A percentile compares a stretch with the other conserved stretches of the same genome.
These are phyloP conservation scores for Nettapus auritus DNA, from an alignment of 2,113 vertebrate species.

Conservation along the genomic window DNA sequence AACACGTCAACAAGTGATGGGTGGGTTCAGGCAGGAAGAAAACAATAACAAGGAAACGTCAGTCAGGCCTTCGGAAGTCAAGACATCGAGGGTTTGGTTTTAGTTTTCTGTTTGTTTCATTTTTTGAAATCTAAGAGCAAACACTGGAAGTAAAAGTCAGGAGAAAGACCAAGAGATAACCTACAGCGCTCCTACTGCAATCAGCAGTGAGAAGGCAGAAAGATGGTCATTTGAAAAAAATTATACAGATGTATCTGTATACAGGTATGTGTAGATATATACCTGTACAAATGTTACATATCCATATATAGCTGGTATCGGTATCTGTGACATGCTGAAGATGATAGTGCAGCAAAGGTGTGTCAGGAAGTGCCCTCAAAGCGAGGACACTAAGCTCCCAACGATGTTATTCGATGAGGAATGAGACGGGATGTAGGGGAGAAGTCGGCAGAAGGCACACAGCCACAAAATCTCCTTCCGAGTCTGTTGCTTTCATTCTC, in stretches of 20 bases:
- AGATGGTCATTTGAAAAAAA: rapidly evolving
- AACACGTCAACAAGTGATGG: background rate
- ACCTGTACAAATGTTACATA: too few species aligned
- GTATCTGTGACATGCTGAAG: background rate
- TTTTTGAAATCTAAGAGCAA: background rate
- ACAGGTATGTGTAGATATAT: too few species aligned
- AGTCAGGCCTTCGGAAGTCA: slow-evolving; percentile 18
- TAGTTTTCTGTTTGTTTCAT: background rate
- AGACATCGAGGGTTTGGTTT: background rate
- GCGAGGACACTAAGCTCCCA: background rate
- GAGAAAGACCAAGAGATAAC: background rate
- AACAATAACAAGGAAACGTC: slow-evolving; percentile 20
- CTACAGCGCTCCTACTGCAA: background rate
- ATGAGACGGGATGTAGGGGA: background rate
- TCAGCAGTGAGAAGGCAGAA: background rate
- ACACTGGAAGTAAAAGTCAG: background rate
- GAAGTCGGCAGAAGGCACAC: background rate
- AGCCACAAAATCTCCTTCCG: background rate
- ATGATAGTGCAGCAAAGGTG: background rate
- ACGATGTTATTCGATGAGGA: background rate
- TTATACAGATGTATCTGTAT: too few species aligned
- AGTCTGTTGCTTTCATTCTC: slow-evolving; percentile 9
- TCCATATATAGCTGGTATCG: too few species aligned
- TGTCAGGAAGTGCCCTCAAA: background rate
- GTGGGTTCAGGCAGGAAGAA: slow-evolving; percentile 1